A percentile compares a stretch with the other conserved stretches of the same genome.
phyloP scores from a whole-genome alignment of 2,888 invertebrate species.

The Cryptosula pallasiana region DNA sequence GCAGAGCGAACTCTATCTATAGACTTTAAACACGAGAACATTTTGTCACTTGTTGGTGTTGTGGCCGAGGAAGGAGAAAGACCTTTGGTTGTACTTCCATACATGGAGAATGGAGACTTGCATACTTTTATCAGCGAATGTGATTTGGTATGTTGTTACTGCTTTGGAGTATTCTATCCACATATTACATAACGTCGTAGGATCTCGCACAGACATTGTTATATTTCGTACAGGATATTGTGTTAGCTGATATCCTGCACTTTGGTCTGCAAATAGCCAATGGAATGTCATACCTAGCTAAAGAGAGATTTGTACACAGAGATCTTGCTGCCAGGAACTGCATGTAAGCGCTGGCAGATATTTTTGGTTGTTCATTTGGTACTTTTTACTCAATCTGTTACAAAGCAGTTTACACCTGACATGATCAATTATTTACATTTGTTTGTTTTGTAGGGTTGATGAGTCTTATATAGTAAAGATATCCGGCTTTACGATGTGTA shows the following conservation, averaged over 20 bases:
- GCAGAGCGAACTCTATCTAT: conserved; percentile 40
- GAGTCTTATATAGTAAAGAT: conserved; percentile 2
- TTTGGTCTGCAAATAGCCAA: conserved; percentile 56
- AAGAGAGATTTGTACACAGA: conserved; percentile 57
- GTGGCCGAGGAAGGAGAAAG: conserved; percentile 42
- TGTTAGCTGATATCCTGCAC: conserved; percentile 54
- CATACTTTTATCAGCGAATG: neutral
- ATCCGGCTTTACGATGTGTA: neutral
- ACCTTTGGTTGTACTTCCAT: conserved; percentile 54
- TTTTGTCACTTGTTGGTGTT: conserved; percentile 51
- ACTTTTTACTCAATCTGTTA: too few relatives aligned
- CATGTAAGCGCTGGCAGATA: conserved; percentile 55
- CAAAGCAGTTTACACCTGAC: too few relatives aligned
- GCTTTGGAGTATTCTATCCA: too few relatives aligned
- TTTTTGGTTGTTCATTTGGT: too few relatives aligned
- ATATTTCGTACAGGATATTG: conserved; percentile 50
- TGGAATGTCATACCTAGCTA: conserved; percentile 58
- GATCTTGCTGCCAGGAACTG: conserved; percentile 59
- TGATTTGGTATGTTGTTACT: neutral
- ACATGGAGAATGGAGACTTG: conserved; percentile 44
- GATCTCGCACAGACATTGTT: neutral
- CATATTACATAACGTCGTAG: too few relatives aligned
- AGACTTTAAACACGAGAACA: conserved; percentile 53
- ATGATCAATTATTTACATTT: too few relatives aligned
- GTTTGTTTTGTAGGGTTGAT: conserved; percentile 20